Base-by-base conservation (phyloP, 2,888 invertebrate genomes). In the Endotricha flammealis region DNA sequence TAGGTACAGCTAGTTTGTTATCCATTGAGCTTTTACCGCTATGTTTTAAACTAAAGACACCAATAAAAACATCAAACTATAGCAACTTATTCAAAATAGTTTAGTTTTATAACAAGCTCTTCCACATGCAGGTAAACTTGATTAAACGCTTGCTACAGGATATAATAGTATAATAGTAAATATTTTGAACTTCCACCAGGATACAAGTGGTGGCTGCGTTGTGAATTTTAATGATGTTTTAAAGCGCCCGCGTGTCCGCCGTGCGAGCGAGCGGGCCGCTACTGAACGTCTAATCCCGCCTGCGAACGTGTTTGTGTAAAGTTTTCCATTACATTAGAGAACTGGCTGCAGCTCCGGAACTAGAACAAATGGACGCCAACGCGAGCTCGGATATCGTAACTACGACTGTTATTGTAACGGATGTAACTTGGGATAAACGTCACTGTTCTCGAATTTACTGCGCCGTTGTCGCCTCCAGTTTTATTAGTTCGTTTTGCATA, bases 371-470 rank as follows among this genome's bases (percentile, higher is more conserved):
- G 81, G 74, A 64, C 65, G 60, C 49, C 58, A 45, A 49, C 50
- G 60, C 53, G 64, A 66, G 70, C 73, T 67, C 65, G 76, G 80
- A 79, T 82, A 82, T 78, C 75, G 79, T 69, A 71, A 72, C 76
- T 69, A 74, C 72, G 63, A 72, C 73, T 75, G 78, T 80, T 83
- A 83, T 81, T 80, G 80, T 80, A 76, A 78, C 75, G 79, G 75
- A 83, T 81, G 82, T 80, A 76, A 80, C 79, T 83, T 80, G 76
- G 82, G 78, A 83, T 85, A 83, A 83, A 81, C 71, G 83, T 85
- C 83, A 79, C 77, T 74, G 73, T 70, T 69, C 73, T 68, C 66
- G 68, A 79, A 83, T 83, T 81, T 81, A 83, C 62, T 73, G 74
- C 74, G 64, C 60, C 55, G 57, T 62, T 63, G 63, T 54, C 53